Evolutionary conservation across 2,888 invertebrate species (phyloP).

Genomic region (Heteromyza rotundicornis): DNA sequence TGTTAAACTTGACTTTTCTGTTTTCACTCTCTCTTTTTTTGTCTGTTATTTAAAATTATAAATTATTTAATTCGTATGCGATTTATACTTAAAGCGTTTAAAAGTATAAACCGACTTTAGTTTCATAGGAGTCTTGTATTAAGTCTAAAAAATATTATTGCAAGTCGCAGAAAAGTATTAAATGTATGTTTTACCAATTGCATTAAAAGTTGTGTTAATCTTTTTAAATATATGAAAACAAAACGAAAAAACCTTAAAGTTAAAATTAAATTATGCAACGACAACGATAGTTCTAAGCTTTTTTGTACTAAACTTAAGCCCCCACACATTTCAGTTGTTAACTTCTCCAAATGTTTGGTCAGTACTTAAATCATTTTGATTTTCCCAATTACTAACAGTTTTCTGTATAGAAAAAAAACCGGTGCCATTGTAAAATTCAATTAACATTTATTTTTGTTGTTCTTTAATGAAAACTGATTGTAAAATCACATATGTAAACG

Average conservation of each 20-base stretch:
- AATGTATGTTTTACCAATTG: not conserved
- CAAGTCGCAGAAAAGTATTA: not conserved
- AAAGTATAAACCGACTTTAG: no score
- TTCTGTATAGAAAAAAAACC: not conserved
- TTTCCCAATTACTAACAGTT: no score
- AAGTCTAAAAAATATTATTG: not conserved
- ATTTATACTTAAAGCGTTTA: not conserved
- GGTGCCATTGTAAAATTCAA: not conserved
- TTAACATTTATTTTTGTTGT: not conserved
- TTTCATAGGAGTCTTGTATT: not conserved
- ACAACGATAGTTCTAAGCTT: conserved; percentile 1
- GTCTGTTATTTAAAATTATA: not conserved
- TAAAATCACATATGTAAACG: not conserved
- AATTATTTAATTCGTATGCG: not conserved
- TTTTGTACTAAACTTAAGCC: not conserved
- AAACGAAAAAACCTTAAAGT: no score
- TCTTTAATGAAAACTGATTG: not conserved
- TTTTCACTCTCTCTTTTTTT: not conserved
- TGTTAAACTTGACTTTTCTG: not conserved
- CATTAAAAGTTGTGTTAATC: not conserved
- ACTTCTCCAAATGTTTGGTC: no score
- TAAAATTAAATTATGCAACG: conserved; percentile 1
- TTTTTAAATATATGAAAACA: not conserved
- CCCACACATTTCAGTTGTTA: no score
- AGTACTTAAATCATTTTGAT: conserved; percentile 11